A percentile compares a stretch with the other conserved stretches of the same genome.
phyloP scores from a whole-genome alignment of 2,888 invertebrate species.

The Cheilosia urbana region DNA sequence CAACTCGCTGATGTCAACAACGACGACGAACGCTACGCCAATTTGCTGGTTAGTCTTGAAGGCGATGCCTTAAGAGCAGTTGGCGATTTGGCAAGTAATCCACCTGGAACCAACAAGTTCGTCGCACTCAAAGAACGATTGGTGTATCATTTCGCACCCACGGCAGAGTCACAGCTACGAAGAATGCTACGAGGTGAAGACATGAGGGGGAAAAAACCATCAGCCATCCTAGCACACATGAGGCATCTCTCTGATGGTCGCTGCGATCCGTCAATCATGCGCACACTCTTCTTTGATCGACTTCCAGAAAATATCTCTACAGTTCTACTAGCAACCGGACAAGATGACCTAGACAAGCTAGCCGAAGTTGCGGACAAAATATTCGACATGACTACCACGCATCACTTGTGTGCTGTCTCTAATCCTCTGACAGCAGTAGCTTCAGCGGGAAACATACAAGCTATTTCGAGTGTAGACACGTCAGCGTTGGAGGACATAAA shows the following conservation, averaged over 20 bases:
- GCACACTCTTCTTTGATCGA: constrained; percentile 35
- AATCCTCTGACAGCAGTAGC: constrained; percentile 11
- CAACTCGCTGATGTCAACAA: constrained; percentile 16
- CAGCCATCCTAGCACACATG: constrained; percentile 28
- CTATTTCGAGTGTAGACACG: constrained; percentile 16
- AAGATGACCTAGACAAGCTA: constrained; percentile 19
- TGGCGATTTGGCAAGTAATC: constrained; percentile 19
- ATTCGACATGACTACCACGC: constrained; percentile 1
- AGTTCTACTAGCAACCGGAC: constrained; percentile 16
- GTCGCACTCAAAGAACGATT: constrained; percentile 29
- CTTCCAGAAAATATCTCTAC: constrained; percentile 10
- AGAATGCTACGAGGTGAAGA: constrained; percentile 32
- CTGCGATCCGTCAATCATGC: constrained; percentile 26
- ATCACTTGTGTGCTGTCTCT: constrained; percentile 28
- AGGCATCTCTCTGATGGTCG: constrained; percentile 16
- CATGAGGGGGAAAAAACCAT: constrained; percentile 18
- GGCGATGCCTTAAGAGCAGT: constrained; percentile 34
- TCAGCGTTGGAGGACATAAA: constrained; percentile 13
- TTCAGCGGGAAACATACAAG: constrained; percentile 4
- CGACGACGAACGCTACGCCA: constrained; percentile 31
- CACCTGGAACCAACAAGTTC: too few species aligned
- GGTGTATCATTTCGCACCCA: constrained; percentile 16
- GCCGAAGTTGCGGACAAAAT: constrained; percentile 35
- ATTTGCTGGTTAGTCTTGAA: constrained; percentile 36
- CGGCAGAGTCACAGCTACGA: constrained; percentile 19